A percentile compares a stretch with the other conserved stretches of the same genome.
Evolutionary conservation across 2,888 invertebrate genomes (phyloP).

Genomic region (Dicranocentrus wangi): DNA sequence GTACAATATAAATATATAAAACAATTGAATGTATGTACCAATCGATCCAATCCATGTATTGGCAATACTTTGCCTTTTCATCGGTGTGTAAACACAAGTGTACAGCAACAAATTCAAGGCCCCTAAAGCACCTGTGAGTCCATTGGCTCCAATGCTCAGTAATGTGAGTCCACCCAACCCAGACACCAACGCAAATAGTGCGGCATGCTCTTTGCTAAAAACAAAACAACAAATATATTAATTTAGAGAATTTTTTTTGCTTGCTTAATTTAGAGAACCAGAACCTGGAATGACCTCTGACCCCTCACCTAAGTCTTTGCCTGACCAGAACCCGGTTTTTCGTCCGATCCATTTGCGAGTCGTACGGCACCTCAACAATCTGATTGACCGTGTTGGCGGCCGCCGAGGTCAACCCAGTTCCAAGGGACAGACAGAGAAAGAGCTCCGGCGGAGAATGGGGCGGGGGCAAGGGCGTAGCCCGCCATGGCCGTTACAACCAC

Average conservation of each 20-base stretch:
- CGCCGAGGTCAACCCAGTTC: constrained; percentile 93
- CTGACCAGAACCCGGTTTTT: constrained; percentile 95
- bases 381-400: constrained; percentile 98
- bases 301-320: constrained; percentile 80
- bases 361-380: constrained; percentile 97
- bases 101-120: constrained; percentile 92
- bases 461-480: constrained; percentile 94
- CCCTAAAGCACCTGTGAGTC: constrained; percentile 90
- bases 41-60: constrained; percentile 98
- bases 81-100: constrained; percentile 95
- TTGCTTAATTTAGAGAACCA: too few species aligned
- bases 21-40: too few species aligned
- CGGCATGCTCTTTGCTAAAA: constrained; percentile 83
- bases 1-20: too few species aligned
- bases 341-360: constrained; percentile 98
- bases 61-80: constrained; percentile 93
- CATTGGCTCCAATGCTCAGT: constrained; percentile 89
- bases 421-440: constrained; percentile 82
- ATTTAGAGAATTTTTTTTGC: too few species aligned
- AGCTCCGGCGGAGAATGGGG: constrained; percentile 84
- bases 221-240: too few species aligned
- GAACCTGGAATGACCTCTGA: too few species aligned
- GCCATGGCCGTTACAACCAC: constrained; percentile 97
- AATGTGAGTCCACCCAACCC: constrained; percentile 84
- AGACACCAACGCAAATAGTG: constrained; percentile 86